A percentile compares a stretch with the other conserved stretches of the same genome.
Evolutionary conservation across 2,797 vertebrate genomes (phyloP).

Genomic region (Psittacula echo): DNA sequence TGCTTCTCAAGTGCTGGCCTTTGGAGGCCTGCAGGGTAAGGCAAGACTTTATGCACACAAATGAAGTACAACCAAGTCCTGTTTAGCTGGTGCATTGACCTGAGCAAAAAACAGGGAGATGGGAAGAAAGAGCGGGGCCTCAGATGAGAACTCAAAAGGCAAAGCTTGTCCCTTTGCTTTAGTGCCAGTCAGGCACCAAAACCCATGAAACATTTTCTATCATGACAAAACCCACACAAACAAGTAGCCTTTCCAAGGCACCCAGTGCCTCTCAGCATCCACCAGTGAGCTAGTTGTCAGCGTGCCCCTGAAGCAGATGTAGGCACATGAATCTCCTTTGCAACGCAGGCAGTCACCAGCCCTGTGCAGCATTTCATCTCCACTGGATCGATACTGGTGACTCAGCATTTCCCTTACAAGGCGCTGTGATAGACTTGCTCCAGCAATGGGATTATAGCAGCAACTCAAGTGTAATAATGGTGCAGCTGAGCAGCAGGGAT

Average conservation of each 20-base stretch:
- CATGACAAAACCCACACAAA: neutral
- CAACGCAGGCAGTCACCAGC: neutral
- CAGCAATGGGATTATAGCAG: neutral
- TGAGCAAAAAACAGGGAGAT: neutral
- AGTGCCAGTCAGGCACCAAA: neutral
- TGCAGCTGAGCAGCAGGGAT: constrained; percentile 37
- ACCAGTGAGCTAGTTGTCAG: rapidly evolving
- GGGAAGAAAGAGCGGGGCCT: neutral
- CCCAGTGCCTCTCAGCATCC: neutral
- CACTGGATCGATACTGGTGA: constrained; percentile 11
- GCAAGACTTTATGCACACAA: neutral
- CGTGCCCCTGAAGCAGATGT: neutral
- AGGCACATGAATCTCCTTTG: neutral
- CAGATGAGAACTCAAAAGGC: neutral
- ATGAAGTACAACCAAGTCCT: neutral
- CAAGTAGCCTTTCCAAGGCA: neutral
- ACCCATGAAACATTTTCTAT: neutral
- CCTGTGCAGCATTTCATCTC: neutral
- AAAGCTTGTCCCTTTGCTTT: neutral
- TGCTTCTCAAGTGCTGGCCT: rapidly evolving
- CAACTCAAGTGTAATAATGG: neutral
- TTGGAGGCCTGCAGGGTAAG: neutral
- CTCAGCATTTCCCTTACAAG: constrained; percentile 39
- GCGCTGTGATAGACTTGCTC: neutral
- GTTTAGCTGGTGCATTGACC: neutral